Evolutionary conservation across 2,888 invertebrate species (phyloP).

Genomic region (Apamea sordens): DNA sequence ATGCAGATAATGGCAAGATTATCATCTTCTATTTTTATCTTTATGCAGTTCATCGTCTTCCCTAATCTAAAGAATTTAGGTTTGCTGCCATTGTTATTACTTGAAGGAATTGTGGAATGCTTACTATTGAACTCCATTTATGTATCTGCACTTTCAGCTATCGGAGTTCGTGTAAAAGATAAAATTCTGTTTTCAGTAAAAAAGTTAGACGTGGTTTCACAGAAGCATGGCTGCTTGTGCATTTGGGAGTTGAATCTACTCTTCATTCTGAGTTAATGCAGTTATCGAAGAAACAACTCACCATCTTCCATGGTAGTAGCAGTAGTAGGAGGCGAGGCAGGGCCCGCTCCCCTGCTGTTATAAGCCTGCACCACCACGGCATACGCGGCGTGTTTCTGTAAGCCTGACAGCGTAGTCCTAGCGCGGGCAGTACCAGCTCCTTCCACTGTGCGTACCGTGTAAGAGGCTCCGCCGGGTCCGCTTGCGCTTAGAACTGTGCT

Average conservation of each 20-base stretch:
- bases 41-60: not conserved
- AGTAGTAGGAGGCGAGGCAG: conserved; percentile 94
- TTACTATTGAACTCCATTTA: not conserved
- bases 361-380: conserved; percentile 96
- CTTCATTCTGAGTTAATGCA: not conserved
- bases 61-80: not conserved
- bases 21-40: not conserved
- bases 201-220: not conserved
- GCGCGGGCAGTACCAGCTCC: conserved; percentile 93
- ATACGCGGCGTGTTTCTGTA: conserved; percentile 95
- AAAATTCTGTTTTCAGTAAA: not conserved
- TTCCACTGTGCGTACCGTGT: conserved; percentile 94
- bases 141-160: not conserved
- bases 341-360: conserved; percentile 96
- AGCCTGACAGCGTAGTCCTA: conserved; percentile 91
- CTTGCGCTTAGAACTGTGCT: conserved; percentile 85
- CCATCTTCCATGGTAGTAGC: conserved; percentile 96
- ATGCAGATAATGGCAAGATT: too few species aligned
- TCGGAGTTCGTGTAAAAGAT: not conserved
- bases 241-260: not conserved
- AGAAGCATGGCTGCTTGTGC: not conserved
- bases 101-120: not conserved
- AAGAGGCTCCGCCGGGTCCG: conserved; percentile 89
- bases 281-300: conserved; percentile 75
- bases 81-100: not conserved